Percentiles rank a stretch among this genome's conserved stretches.
These are phyloP conservation scores for Lagria hirta DNA, from an alignment of 2,888 invertebrate genomes.

Conservation along the genomic window DNA sequence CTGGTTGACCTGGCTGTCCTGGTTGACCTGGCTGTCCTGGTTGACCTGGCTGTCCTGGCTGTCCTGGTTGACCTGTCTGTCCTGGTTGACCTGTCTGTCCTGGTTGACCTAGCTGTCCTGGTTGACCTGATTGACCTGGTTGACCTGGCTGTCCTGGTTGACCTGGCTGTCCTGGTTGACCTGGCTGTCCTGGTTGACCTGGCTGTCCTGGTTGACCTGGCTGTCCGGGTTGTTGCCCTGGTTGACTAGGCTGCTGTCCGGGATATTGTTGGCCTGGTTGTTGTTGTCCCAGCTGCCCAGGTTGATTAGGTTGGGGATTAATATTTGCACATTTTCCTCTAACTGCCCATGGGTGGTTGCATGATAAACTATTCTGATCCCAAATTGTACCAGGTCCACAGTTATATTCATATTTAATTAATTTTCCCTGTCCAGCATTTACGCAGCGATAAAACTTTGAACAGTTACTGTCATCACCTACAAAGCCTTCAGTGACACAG, in stretches of 20 bases:
- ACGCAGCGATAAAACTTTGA: conserved; percentile 79
- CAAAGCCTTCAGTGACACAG: conserved; percentile 71
- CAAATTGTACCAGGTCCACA: conserved; percentile 78
- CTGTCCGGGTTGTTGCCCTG: conserved; percentile 54
- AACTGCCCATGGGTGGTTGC: conserved; percentile 71
- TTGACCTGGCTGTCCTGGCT: conserved; percentile 24
- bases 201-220: conserved; percentile 22
- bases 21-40: conserved; percentile 9
- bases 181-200: conserved; percentile 23
- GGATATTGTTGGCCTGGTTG: conserved; percentile 17
- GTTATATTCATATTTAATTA: conserved; percentile 67
- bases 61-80: conserved; percentile 24
- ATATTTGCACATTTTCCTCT: conserved; percentile 35
- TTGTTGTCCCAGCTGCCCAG: conserved; percentile 23
- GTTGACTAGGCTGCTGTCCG: conserved; percentile 58
- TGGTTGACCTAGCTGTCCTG: conserved; percentile 8
- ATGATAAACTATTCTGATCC: conserved; percentile 68
- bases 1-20: conserved; percentile 8
- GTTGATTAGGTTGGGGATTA: conserved; percentile 17
- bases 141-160: conserved; percentile 1
- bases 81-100: conserved; percentile 35
- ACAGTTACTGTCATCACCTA: conserved; percentile 68
- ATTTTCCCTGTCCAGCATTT: conserved; percentile 61
- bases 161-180: not conserved
- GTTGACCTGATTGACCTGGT: conserved; percentile 27